These are phyloP conservation scores for Esox masquinongy DNA, from an alignment of 2,797 vertebrate species.

Conservation along the genomic window DNA sequence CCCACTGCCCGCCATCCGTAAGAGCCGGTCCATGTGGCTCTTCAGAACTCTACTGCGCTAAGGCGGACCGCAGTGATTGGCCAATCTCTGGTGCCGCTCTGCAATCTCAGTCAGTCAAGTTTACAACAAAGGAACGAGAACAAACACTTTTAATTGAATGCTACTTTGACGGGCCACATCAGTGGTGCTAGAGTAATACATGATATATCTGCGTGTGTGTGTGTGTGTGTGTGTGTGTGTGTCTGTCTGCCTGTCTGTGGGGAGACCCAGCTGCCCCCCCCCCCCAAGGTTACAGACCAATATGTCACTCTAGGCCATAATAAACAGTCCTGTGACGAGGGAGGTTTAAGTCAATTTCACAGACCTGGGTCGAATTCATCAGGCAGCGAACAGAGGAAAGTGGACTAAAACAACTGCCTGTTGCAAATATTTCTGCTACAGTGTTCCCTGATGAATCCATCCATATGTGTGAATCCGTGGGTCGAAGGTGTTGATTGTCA, in stretches of 20 bases:
- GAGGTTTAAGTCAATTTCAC: not conserved
- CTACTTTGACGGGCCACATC: not conserved
- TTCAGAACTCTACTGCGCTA: not conserved
- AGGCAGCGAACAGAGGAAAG: not conserved
- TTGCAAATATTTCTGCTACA: not conserved
- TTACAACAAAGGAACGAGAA: not conserved
- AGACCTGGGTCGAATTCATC: not conserved
- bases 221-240: not conserved
- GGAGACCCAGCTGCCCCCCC: no score
- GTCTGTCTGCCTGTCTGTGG: no score
- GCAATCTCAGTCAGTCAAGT: not conserved
- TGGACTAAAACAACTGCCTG: not conserved
- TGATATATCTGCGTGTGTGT: not conserved
- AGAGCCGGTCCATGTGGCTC: not conserved
- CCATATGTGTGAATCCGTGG: not conserved
- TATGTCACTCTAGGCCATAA: not conserved
- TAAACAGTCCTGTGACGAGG: not conserved
- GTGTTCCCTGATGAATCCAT: not conserved
- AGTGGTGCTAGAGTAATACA: not conserved
- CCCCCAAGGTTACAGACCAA: no score
- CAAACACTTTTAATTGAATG: not conserved
- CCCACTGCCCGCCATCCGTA: not conserved
- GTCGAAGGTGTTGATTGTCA: constrained; percentile 30
- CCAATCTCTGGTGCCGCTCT: not conserved
- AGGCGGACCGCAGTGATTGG: not conserved